These are phyloP conservation scores for Lucinisca nassula DNA, from an alignment of 2,888 invertebrate species.

Conservation along the genomic window DNA sequence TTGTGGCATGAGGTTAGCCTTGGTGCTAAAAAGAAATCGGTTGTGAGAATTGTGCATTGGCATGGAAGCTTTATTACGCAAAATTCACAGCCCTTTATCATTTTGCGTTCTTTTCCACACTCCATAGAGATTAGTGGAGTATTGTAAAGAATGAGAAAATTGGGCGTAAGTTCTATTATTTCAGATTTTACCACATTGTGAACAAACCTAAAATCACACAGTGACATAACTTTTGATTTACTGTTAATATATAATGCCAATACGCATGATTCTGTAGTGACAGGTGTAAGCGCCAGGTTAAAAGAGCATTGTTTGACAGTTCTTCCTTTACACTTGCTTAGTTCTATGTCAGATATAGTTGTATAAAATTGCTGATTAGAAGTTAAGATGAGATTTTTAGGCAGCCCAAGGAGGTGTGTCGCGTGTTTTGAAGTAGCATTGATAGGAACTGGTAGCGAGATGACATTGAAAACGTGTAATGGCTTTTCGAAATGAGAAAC, in stretches of 20 bases:
- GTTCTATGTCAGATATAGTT: not conserved
- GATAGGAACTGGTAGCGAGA: slow-evolving; percentile 25
- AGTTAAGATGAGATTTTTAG: slow-evolving; percentile 2
- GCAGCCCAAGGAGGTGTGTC: slow-evolving; percentile 6
- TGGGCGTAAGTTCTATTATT: not conserved
- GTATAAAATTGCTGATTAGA: not conserved
- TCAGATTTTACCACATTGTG: not conserved
- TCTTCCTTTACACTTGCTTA: not conserved
- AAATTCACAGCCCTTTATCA: slow-evolving; percentile 43
- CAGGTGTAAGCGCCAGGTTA: slow-evolving; percentile 1
- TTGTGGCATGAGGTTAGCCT: slow-evolving; percentile 34
- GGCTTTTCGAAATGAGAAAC: not conserved
- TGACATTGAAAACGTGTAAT: not conserved
- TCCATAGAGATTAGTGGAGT: not conserved
- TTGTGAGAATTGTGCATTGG: slow-evolving; percentile 37
- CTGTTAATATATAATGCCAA: not conserved
- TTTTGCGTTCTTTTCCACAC: not conserved
- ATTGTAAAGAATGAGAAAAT: slow-evolving; percentile 15
- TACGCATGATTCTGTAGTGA: not conserved
- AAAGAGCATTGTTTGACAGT: slow-evolving; percentile 9
- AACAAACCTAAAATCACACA: slow-evolving; percentile 28
- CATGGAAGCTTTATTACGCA: slow-evolving; percentile 50
- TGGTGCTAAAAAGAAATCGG: slow-evolving; percentile 20
- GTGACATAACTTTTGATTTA: slow-evolving; percentile 7
- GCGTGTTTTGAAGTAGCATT: slow-evolving; percentile 29